phyloP scores from a whole-genome alignment of 1,140 invertebrate species.

The Caenorhabditis remanei region DNA sequence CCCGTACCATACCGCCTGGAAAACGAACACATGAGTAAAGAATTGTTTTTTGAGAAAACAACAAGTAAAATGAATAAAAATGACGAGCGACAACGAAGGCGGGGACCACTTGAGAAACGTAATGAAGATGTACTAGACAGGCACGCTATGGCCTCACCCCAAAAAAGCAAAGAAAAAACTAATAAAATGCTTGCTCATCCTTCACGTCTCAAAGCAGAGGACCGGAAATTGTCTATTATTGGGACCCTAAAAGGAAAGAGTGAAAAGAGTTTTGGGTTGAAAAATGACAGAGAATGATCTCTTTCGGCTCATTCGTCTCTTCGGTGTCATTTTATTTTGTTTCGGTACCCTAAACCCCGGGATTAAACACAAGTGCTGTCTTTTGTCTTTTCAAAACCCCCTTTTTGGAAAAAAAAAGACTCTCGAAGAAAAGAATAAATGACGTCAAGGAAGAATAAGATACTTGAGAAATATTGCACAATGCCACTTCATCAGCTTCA shows the following conservation, averaged over 20 bases:
- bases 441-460: too few species aligned
- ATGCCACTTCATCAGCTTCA: too few species aligned
- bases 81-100: neutral
- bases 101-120: constrained; percentile 4
- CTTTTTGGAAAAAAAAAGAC: neutral
- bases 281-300: constrained; percentile 36
- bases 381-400: neutral
- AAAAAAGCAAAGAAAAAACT: neutral
- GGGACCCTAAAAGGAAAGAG: neutral
- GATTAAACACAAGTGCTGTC: neutral
- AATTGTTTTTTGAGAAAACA: neutral
- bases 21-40: neutral
- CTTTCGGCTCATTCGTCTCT: neutral
- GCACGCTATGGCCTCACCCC: neutral
- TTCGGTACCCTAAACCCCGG: neutral
- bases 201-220: neutral
- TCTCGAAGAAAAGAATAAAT: neutral
- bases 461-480: too few species aligned
- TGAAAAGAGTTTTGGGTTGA: neutral
- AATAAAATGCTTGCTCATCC: constrained; percentile 2
- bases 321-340: neutral
- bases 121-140: constrained; percentile 26
- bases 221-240: constrained; percentile 33
- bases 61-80: neutral
- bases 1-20: constrained; percentile 25